A percentile compares a stretch with the other conserved stretches of the same genome.
Evolutionary conservation across 2,113 vertebrate genomes (phyloP).

Genomic region (Cyprinodon tularosa): DNA sequence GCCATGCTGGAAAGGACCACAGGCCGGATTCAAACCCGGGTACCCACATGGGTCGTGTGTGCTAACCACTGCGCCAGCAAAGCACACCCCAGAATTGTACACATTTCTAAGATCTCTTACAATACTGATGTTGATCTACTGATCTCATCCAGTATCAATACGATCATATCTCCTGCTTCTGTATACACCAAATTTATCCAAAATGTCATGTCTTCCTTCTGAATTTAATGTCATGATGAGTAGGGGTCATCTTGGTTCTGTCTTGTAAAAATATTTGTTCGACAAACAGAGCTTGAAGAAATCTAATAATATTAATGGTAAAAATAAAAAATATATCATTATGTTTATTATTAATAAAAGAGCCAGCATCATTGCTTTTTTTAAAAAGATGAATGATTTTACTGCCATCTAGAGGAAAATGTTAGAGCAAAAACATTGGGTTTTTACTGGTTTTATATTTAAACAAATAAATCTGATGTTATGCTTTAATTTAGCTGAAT

Average conservation of each 20-base stretch:
- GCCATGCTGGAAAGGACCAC: no score
- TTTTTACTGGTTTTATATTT: neutral
- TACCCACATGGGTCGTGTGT: no score
- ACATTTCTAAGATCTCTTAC: neutral
- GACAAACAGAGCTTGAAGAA: neutral
- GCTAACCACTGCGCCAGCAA: no score
- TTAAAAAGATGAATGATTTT: constrained; percentile 15
- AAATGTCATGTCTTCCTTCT: neutral
- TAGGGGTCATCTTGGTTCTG: no score
- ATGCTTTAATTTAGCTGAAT: neutral
- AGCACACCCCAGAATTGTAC: no score
- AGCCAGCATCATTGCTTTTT: neutral
- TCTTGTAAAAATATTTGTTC: no score
- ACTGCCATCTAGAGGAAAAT: constrained; percentile 61
- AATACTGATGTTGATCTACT: neutral
- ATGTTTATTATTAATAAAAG: neutral
- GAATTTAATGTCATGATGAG: neutral
- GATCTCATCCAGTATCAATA: neutral
- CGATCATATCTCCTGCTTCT: neutral
- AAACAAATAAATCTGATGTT: neutral
- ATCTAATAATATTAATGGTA: neutral
- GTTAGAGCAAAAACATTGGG: constrained; percentile 4
- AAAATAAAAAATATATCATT: neutral
- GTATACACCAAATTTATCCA: neutral
- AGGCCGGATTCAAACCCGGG: no score